A percentile compares a stretch with the other conserved stretches of the same genome.
Conservation (phyloP, 1,140 invertebrate genomes). For the Eufriesea mexicana region DNA sequence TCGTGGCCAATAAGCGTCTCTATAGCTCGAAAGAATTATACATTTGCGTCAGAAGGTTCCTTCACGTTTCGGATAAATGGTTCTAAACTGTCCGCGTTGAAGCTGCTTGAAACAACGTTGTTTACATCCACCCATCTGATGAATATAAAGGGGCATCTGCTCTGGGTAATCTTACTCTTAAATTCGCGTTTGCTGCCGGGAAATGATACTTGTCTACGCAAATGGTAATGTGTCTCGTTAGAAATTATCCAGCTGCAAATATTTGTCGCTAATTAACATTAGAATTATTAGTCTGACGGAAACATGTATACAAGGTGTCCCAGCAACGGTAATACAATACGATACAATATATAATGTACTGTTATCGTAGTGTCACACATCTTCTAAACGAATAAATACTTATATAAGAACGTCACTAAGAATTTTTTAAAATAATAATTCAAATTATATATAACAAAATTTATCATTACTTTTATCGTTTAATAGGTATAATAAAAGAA, state of each 20-base stretch:
- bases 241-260: neutral
- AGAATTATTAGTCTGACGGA: no score
- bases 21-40: constrained; percentile 6
- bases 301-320: no score
- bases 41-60: constrained; percentile 34
- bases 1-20: constrained; percentile 2
- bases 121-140: neutral
- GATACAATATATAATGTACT: no score
- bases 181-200: neutral
- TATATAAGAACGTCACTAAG: no score
- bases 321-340: no score
- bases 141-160: constrained; percentile 6
- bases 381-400: no score
- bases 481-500: no score
- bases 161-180: neutral
- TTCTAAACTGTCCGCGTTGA: neutral
- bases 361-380: no score
- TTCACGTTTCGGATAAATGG: neutral
- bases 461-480: no score
- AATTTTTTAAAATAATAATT: no score
- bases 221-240: neutral
- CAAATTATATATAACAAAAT: no score
- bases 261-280: neutral
- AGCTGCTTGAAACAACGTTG: neutral
- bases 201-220: neutral